These are phyloP conservation scores for Holacanthella duospinosa DNA, from an alignment of 2,888 invertebrate genomes.

Conservation along the genomic window DNA sequence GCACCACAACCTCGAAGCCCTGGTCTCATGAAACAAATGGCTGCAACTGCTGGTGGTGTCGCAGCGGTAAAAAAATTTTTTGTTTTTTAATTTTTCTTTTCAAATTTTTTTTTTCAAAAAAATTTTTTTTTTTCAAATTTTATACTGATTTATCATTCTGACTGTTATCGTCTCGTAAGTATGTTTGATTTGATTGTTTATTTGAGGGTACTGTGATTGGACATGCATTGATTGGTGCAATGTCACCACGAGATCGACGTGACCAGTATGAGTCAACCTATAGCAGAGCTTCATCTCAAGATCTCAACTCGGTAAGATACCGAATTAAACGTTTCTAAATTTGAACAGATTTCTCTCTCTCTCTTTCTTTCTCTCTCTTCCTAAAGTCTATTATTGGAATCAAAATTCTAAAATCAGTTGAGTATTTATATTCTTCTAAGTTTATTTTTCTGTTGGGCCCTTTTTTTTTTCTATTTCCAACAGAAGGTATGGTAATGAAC, in stretches of 20 bases:
- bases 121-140: no score
- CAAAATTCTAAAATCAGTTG: not conserved
- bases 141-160: no score
- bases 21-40: slow-evolving; percentile 14
- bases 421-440: not conserved
- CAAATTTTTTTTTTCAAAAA: no score
- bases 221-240: slow-evolving; percentile 16
- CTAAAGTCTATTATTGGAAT: slow-evolving; percentile 2
- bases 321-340: not conserved
- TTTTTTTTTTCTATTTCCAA: not conserved
- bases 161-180: no score
- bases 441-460: not conserved
- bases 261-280: not conserved
- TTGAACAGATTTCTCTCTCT: not conserved
- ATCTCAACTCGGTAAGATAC: not conserved
- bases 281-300: slow-evolving; percentile 3
- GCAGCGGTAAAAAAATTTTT: slow-evolving; percentile 14
- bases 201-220: slow-evolving; percentile 20
- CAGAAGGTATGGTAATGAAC: not conserved
- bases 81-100: not conserved
- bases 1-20: slow-evolving; percentile 8
- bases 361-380: not conserved
- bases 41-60: slow-evolving; percentile 22
- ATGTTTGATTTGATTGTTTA: not conserved
- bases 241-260: not conserved